Percentiles rank a stretch among this genome's conserved stretches.
These are phyloP conservation scores for Perithous albicinctus DNA, from an alignment of 2,888 invertebrate species.

Conservation along the genomic window DNA sequence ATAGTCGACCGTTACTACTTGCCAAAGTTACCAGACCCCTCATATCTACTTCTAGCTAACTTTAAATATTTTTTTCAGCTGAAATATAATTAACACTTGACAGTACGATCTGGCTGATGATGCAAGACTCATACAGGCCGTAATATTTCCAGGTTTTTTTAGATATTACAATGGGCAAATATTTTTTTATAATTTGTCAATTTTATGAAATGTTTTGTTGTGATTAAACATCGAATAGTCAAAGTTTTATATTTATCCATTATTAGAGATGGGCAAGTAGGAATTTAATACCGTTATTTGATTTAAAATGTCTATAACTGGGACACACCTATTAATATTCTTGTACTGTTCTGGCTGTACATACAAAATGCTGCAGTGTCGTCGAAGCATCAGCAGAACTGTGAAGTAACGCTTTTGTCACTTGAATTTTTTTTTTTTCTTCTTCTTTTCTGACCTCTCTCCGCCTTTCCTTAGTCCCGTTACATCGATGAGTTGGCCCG, in stretches of 20 bases:
- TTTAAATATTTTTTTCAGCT: background rate
- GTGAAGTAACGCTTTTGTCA: constrained; percentile 26
- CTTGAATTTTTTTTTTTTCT: constrained; percentile 37
- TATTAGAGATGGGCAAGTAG: no score
- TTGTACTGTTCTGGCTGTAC: background rate
- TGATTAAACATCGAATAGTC: no score
- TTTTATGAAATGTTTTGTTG: no score
- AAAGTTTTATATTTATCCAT: no score
- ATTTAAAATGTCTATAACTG: background rate
- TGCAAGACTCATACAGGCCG: no score
- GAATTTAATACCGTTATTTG: background rate
- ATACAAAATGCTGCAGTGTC: background rate
- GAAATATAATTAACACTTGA: background rate
- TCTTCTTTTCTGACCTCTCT: constrained; percentile 43
- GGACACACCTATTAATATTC: constrained; percentile 4
- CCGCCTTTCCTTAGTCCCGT: constrained; percentile 32
- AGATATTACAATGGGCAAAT: no score
- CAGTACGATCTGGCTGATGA: background rate
- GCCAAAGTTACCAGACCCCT: background rate
- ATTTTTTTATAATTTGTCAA: no score
- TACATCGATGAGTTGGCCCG: constrained; percentile 62
- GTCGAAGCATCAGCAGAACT: constrained; percentile 24
- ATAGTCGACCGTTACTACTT: constrained; percentile 45
- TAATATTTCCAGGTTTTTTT: no score
- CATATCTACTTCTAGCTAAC: background rate